Base-by-base conservation (phyloP, 92 coral and sea anemone genomes). In the Epizoanthus scotinus region DNA sequence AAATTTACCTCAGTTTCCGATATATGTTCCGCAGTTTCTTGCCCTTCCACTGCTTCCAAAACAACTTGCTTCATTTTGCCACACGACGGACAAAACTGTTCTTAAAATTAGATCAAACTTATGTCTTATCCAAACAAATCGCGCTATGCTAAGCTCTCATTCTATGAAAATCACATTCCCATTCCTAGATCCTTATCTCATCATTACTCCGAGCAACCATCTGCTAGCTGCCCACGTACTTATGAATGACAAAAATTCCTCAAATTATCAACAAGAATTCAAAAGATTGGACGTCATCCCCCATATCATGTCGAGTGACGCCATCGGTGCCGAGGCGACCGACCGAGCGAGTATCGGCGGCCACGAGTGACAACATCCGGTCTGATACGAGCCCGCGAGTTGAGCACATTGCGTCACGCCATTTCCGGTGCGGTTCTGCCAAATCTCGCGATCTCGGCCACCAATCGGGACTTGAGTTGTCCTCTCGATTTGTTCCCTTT, bases 31-130 rank as follows among this genome's bases (percentile, higher is more conserved):
- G 81, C 40, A 38, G 24, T 55, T 59, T 75, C 81, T 59, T 57
- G 68, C 24, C 63, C 67, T 13, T 59, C 68, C 55, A 75, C 21
- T 21, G 68, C 21, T 14, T 75, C 81, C 47, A 58, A 34, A 19
- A 75, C 63, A 60, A 57, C 68, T 31, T 75, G 68, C 57, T 75
- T 75, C 81, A 75, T 75, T 59, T 58, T 52, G 38, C 56, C 38
- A 17, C 17, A 6, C 29, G 15, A 44, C 22, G 21, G 55, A 8
- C 21, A 59, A 75, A 54, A 15, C 55, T 17, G 14, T 24, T 8
- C 1, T 54, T 2, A 25, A 27, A 71, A 7, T 58, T 54, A 3
- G 53, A 38, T 19, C 60, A 58, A 31, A 52, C 64, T 57, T 2
- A 29, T n/a, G n/a, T n/a, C n/a, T n/a, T n/a, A 75, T 22, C 81